Evolutionary conservation across 2,113 vertebrate species (phyloP), one percentile per base, ranked within the genome.

Genomic region (Osmerus eperlanus): DNA sequence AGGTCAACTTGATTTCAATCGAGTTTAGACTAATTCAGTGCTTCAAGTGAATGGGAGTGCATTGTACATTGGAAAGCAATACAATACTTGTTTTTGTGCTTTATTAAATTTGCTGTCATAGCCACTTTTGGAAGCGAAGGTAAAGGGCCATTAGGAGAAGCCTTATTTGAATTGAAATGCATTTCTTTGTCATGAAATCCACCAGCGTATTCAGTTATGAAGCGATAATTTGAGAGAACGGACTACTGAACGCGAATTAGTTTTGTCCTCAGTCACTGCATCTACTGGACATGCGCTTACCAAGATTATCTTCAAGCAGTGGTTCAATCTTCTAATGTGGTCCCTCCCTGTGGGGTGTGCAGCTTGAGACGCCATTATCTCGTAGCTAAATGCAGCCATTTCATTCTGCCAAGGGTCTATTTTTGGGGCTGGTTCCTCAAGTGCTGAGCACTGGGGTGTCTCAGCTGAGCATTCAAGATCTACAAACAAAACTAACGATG

Each of bases 361-460:
- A 73, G 71, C 71, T 65, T 74, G 66, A 74, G 72, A 54, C 78
- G 73, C 74, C 53, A 75, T 84, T 76, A 80, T 84, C 81, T 74
- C 60, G 71, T 61, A 51, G 65, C 78, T 74, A 65, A 67, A 80
- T 61, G 61, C 75, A 67, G 70, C 71, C 3, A 0, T 56, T 79
- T 83, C 60, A 53, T 51, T 47, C 36, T 36, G 11, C 7, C 36
- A 4, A 12, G 16, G 15, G 32, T 79, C 82, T 88, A 86, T 86
- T 87, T 84, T 78, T 65, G 55, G 79, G 78, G 69, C 11, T 19
- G 55, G 4, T 68, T 80, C 60, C 68, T 68, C 25, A 15, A 76
- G 21, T 76, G 69, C 82, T 74, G 29, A 51, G 67, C 75, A 15
- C 15, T 19, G n/a, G 55, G 4, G 15, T n/a, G 55, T 18, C n/a